Conservation (phyloP, 2,888 invertebrate species). For the Scaptomyza tumidula region DNA sequence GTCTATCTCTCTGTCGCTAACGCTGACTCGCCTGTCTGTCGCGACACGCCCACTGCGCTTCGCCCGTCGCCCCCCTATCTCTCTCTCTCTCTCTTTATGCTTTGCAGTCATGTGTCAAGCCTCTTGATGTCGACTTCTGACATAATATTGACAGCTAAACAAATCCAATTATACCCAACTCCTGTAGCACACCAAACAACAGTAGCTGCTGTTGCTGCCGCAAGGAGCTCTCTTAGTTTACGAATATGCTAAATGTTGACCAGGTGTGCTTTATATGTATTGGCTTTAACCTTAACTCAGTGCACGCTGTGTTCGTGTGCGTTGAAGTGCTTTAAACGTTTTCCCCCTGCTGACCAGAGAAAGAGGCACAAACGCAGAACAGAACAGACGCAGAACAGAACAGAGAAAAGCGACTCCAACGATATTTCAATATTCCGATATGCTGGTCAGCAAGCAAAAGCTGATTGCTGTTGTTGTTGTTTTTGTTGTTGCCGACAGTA, state of each 20-base stretch:
- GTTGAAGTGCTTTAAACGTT: conserved; percentile 70
- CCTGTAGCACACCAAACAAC: conserved; percentile 21
- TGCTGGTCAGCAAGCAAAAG: conserved; percentile 17
- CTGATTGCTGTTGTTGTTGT: conserved; percentile 27
- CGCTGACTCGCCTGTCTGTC: conserved; percentile 41
- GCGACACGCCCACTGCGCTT: conserved; percentile 17
- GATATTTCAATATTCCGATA: conserved; percentile 61
- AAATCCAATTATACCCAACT: conserved; percentile 79
- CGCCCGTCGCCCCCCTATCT: neutral
- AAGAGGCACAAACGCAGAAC: neutral
- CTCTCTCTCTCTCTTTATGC: neutral
- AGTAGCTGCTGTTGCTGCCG: conserved; percentile 7
- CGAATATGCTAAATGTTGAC: conserved; percentile 61
- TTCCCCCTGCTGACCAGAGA: conserved; percentile 62
- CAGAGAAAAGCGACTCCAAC: conserved; percentile 19
- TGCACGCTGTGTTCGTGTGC: conserved; percentile 27
- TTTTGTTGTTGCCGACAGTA: conserved; percentile 55
- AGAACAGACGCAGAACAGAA: neutral
- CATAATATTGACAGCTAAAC: conserved; percentile 80
- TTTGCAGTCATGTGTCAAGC: conserved; percentile 57
- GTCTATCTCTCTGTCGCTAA: conserved; percentile 20
- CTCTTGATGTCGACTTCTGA: conserved; percentile 77
- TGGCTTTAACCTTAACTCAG: conserved; percentile 18
- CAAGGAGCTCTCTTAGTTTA: conserved; percentile 31
- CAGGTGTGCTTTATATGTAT: conserved; percentile 29